Evolutionary conservation across 2,113 vertebrate species (phyloP).

Genomic region (Parotia lawesii): DNA sequence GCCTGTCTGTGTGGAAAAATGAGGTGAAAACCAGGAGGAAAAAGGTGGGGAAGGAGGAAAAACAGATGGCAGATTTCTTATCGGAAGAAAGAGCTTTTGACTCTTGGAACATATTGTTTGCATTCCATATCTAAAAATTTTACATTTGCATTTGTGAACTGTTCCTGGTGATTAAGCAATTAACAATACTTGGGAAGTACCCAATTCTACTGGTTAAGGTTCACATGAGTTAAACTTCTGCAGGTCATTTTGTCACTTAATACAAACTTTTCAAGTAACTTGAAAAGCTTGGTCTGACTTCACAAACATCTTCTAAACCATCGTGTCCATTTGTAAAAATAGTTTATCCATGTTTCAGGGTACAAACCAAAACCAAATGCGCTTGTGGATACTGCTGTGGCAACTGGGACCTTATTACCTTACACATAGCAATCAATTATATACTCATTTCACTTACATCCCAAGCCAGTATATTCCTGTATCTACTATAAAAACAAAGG

Average conservation of each 20-base stretch:
- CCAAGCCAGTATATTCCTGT: background rate
- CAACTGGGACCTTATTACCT: background rate
- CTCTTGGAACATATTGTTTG: background rate
- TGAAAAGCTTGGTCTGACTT: background rate
- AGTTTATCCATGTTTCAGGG: background rate
- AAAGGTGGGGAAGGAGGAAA: background rate
- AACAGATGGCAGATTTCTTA: background rate
- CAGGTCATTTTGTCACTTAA: background rate
- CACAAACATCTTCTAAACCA: background rate
- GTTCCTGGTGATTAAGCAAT: background rate
- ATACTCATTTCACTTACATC: background rate
- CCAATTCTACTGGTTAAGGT: background rate
- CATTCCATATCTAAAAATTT: background rate
- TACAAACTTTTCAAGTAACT: background rate
- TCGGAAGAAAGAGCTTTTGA: background rate
- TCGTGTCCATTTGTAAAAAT: background rate
- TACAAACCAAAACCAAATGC: background rate
- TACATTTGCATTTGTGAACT: background rate
- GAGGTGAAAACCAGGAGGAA: rapidly evolving
- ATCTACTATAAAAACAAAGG: background rate
- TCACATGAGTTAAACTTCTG: background rate
- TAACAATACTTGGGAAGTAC: background rate
- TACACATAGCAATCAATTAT: background rate
- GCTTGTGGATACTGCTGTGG: background rate
- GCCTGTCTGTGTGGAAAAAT: background rate